These are phyloP conservation scores for Agrochola litura DNA, from an alignment of 2,888 invertebrate species.

Conservation along the genomic window DNA sequence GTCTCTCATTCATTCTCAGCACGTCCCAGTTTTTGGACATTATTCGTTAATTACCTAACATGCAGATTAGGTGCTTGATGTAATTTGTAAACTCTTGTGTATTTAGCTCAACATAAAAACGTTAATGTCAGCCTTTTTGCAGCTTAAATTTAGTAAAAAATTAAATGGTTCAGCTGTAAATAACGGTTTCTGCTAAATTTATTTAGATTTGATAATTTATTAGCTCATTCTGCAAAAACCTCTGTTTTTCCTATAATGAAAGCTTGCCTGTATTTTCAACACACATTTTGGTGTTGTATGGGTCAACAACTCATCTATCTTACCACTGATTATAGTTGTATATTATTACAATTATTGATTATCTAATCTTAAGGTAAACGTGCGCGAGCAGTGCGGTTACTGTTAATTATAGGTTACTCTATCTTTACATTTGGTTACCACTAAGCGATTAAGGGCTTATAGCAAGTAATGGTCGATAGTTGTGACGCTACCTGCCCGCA, in stretches of 20 bases:
- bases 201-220: constrained; percentile 46
- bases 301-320: neutral
- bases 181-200: constrained; percentile 39
- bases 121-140: constrained; percentile 47
- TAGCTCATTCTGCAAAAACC: constrained; percentile 8
- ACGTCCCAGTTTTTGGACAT: constrained; percentile 74
- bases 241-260: constrained; percentile 26
- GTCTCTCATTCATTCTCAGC: constrained; percentile 76
- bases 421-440: constrained; percentile 26
- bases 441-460: constrained; percentile 26
- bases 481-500: constrained; percentile 6
- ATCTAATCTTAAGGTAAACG: constrained; percentile 9
- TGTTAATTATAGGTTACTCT: constrained; percentile 21
- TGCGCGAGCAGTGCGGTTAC: neutral
- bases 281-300: neutral
- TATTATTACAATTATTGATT: neutral
- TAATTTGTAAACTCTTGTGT: constrained; percentile 69
- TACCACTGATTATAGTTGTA: neutral
- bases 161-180: constrained; percentile 31
- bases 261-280: neutral
- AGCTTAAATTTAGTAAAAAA: constrained; percentile 58
- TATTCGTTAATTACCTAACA: constrained; percentile 75
- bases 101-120: constrained; percentile 56
- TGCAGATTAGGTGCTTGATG: constrained; percentile 67
- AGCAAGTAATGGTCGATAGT: constrained; percentile 16